These are phyloP conservation scores for Rhegmatorhina hoffmannsi DNA, from an alignment of 2,113 vertebrate species.

Conservation along the genomic window DNA sequence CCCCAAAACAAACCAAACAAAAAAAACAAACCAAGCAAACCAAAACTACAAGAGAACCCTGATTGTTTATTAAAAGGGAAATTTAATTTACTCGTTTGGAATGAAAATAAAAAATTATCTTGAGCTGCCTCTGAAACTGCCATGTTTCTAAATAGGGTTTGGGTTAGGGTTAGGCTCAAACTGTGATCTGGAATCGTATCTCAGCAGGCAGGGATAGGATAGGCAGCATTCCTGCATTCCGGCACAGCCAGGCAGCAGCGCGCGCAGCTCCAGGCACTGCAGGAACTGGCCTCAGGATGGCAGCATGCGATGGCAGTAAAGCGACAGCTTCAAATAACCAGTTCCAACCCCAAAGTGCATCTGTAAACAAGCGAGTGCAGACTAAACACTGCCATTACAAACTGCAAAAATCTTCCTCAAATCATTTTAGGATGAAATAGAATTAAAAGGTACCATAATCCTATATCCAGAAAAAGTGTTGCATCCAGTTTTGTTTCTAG, in stretches of 20 bases:
- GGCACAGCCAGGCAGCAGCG: rapidly evolving
- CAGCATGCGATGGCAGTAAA: constrained; percentile 31
- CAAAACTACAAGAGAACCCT: background rate
- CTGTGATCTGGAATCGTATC: background rate
- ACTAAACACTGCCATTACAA: background rate
- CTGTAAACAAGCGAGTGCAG: background rate
- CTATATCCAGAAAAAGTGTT: background rate
- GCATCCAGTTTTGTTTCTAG: background rate
- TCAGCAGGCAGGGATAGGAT: background rate
- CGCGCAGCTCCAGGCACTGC: background rate
- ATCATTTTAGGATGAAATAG: background rate
- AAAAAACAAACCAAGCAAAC: background rate
- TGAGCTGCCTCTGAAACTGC: background rate
- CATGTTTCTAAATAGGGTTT: background rate
- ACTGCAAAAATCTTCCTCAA: background rate
- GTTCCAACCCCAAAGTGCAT: background rate
- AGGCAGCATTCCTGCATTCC: background rate
- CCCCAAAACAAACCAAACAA: background rate
- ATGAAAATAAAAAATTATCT: background rate
- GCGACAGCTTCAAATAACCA: background rate
- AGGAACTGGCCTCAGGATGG: constrained; percentile 68
- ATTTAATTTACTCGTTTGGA: background rate
- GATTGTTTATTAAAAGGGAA: background rate
- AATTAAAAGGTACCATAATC: background rate
- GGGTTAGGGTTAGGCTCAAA: too few species aligned